phyloP scores from a whole-genome alignment of 2,797 vertebrate species.

The Melanotaenia parkinsoni region DNA sequence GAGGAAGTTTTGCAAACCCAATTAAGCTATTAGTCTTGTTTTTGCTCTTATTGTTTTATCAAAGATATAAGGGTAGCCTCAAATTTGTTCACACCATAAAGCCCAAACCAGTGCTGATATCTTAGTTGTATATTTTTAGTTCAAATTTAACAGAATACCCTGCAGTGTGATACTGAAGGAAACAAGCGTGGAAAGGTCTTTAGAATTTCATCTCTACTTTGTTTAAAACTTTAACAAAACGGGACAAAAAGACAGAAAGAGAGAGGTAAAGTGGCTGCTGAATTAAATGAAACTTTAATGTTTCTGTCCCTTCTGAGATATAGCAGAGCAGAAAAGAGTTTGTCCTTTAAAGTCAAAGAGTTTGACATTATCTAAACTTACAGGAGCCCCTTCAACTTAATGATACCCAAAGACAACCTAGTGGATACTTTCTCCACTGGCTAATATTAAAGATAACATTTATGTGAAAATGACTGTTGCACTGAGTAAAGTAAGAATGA shows the following conservation, averaged over 20 bases:
- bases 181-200: neutral
- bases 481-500: neutral
- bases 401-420: neutral
- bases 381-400: constrained; percentile 11
- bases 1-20: no score
- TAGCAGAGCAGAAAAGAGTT: neutral
- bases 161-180: neutral
- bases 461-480: neutral
- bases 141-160: neutral
- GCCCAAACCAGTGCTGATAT: neutral
- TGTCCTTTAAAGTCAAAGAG: constrained; percentile 40
- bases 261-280: neutral
- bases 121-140: neutral
- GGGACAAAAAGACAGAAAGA: neutral
- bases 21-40: neutral
- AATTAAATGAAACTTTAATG: neutral
- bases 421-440: neutral
- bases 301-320: constrained; percentile 16
- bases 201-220: constrained; percentile 7
- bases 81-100: neutral
- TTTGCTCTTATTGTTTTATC: neutral
- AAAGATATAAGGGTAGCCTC: neutral
- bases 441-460: neutral
- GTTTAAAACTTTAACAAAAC: constrained; percentile 9
- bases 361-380: constrained; percentile 19